These are phyloP conservation scores for Halictus rubicundus DNA, from an alignment of 1,140 invertebrate species.

Conservation along the genomic window DNA sequence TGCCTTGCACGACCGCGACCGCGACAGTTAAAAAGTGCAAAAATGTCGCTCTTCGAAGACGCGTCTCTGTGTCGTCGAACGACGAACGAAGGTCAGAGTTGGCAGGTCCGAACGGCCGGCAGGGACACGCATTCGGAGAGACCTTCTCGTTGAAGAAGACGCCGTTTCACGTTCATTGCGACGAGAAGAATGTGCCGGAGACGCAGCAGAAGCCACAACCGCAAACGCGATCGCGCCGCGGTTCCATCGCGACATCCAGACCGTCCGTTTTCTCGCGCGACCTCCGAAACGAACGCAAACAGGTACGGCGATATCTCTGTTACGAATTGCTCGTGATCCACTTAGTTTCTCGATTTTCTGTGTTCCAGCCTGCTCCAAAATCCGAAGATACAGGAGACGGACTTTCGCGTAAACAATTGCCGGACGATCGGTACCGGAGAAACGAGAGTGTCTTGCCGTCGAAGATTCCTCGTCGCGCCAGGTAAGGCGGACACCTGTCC, in stretches of 20 bases:
- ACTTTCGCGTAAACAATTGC: not conserved
- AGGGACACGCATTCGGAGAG: not conserved
- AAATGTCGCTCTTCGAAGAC: not conserved
- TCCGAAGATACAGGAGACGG: no score
- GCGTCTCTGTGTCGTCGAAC: not conserved
- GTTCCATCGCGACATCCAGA: not conserved
- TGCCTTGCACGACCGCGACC: no score
- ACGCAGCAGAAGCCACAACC: not conserved
- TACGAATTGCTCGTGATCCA: no score
- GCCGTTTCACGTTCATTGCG: conserved; percentile 25
- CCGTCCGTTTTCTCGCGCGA: not conserved
- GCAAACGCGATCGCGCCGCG: no score
- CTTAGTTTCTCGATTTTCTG: not conserved
- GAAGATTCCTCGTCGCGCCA: not conserved
- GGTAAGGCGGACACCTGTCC: not conserved
- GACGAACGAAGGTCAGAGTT: not conserved
- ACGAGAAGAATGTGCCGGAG: not conserved
- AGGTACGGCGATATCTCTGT: not conserved
- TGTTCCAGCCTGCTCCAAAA: not conserved
- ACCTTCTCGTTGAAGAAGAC: not conserved
- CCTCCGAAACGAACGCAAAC: not conserved
- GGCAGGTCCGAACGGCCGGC: no score
- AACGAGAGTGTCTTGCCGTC: not conserved
- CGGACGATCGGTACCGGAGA: no score
- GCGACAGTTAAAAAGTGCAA: not conserved